Evolutionary conservation across 2,113 vertebrate species (phyloP), one percentile per base, ranked within the genome.

Genomic region (Oreochromis spilurus): DNA sequence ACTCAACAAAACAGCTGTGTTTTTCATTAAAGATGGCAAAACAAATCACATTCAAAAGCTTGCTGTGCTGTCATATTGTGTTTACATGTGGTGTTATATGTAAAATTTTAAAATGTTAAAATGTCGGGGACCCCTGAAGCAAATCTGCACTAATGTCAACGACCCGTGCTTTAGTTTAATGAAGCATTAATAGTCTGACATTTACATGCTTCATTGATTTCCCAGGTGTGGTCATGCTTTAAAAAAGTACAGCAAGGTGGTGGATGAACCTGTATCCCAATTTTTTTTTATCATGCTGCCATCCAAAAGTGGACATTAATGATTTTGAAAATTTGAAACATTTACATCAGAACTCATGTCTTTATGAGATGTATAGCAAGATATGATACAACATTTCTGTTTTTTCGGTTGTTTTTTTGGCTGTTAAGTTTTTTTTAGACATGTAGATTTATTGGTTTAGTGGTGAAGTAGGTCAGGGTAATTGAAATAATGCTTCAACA

Each of bases 161-260:
- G 38, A 43, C 54, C 31, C 24, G 1, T 29, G 50, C 12, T 91
- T 87, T 67, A 52, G 72, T 84, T 84, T 60, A 84, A 90, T 87
- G 86, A 65, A 58, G 86, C 87, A 58, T 91, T 72, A 88, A 86
- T 81, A 86, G 84, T 54, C 26, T 81, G 79, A 87, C 82, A 88
- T 92, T 91, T 90, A 87, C 45, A 75, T 60, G 87, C 86, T 67
- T 84, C 87, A 88, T 19, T 85, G 88, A 88, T 67, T 81, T 78
- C 81, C 21, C 26, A 60, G 43, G 57, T 83, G n/a, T 43, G 53
- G 38, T 77, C 62, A 65, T 34, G 26, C 14, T 79, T 54, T 48
- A 79, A 85, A 17, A 77, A n/a, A 50, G 40, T 48, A 48, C 67
- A 75, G 60, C n/a, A 48, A 50, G 45, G 81, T 62, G 72, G 43